Percentiles rank a stretch among this genome's conserved stretches.
phyloP scores from a whole-genome alignment of 2,113 vertebrate species.

The Leucopsar rothschildi region DNA sequence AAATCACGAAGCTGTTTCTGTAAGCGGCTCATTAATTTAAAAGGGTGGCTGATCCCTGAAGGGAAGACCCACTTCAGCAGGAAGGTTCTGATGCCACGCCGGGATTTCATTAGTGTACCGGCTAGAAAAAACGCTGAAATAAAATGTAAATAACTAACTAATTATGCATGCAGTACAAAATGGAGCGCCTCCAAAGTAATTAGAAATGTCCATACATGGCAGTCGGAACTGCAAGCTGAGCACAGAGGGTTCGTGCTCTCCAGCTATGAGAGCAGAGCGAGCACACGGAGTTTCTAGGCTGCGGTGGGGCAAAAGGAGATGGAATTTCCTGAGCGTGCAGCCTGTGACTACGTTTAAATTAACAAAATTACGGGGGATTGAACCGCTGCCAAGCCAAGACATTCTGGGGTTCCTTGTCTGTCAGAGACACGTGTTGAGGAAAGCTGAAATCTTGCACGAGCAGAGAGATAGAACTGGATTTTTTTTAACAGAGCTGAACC shows the following conservation, averaged over 20 bases:
- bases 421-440: background rate
- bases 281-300: background rate
- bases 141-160: conserved; percentile 61
- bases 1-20: conserved; percentile 32
- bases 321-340: background rate
- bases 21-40: conserved; percentile 58
- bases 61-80: conserved; percentile 32
- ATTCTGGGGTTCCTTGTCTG: background rate
- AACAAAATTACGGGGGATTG: background rate
- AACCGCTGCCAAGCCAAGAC: background rate
- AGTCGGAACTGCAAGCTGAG: background rate
- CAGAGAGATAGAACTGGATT: background rate
- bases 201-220: conserved; percentile 35
- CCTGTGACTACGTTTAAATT: background rate
- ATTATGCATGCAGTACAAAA: conserved; percentile 52
- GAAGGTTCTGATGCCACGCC: conserved; percentile 37
- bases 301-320: background rate
- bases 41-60: conserved; percentile 49
- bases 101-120: conserved; percentile 37
- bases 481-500: background rate
- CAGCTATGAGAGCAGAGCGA: background rate
- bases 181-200: conserved; percentile 22
- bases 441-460: background rate
- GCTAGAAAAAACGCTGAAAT: conserved; percentile 35
- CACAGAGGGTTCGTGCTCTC: background rate